These are phyloP conservation scores for Xanthorhoe spadicearia DNA, from an alignment of 2,888 invertebrate species.

Conservation along the genomic window DNA sequence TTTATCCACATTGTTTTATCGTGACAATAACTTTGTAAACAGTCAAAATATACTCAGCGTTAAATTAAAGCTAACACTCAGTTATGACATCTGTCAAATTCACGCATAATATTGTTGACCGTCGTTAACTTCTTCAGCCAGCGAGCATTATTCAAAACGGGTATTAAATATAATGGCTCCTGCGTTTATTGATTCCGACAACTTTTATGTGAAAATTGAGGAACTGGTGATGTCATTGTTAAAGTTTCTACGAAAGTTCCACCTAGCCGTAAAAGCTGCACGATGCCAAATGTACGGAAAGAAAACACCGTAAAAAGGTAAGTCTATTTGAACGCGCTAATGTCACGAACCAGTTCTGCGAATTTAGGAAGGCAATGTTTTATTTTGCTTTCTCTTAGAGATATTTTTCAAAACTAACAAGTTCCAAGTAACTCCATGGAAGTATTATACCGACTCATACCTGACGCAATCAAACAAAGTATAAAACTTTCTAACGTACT, in stretches of 20 bases:
- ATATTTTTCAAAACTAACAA: background rate
- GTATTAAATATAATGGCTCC: conserved; percentile 41
- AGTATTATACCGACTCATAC: background rate
- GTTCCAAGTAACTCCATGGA: background rate
- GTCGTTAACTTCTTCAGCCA: conserved; percentile 44
- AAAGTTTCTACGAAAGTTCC: conserved; percentile 2
- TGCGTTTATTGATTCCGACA: conserved; percentile 41
- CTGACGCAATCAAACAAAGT: background rate
- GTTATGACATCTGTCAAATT: conserved; percentile 48
- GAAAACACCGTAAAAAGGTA: conserved; percentile 20
- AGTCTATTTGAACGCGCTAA: conserved; percentile 28
- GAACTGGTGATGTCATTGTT: conserved; percentile 5
- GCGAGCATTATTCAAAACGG: conserved; percentile 44
- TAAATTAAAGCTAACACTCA: too few species aligned
- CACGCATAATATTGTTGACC: conserved; percentile 47
- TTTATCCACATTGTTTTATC: too few species aligned
- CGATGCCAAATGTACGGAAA: conserved; percentile 13
- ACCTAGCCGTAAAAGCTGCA: conserved; percentile 10
- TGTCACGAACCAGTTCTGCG: conserved; percentile 22
- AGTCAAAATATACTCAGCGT: too few species aligned
- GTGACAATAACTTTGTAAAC: too few species aligned
- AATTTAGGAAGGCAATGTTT: conserved; percentile 19
- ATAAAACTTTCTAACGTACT: too few species aligned
- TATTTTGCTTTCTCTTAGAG: conserved; percentile 8
- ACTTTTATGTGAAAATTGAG: conserved; percentile 18